These are phyloP conservation scores for Physocephala rufipes DNA, from an alignment of 2,888 invertebrate genomes.

Conservation along the genomic window DNA sequence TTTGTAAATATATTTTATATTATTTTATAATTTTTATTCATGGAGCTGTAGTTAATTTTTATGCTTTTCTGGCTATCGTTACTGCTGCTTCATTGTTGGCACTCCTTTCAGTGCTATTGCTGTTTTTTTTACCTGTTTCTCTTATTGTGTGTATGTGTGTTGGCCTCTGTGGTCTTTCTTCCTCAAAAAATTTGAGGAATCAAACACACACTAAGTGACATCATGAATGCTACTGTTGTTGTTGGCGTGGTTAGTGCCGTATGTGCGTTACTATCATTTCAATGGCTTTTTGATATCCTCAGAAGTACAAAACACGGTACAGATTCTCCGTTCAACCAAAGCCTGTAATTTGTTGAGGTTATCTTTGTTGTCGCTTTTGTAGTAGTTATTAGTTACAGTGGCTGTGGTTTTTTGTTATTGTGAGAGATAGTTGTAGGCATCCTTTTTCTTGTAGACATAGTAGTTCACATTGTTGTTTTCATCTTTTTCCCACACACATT, in stretches of 20 bases:
- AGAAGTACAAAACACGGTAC: too few relatives aligned
- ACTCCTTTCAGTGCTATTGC: not conserved
- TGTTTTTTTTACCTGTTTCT: not conserved
- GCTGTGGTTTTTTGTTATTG: conserved; percentile 8
- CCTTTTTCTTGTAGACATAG: too few relatives aligned
- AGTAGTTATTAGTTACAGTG: not conserved
- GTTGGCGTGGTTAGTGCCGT: not conserved
- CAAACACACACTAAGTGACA: too few relatives aligned
- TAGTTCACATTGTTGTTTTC: conserved; percentile 1
- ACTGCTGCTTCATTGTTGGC: not conserved
- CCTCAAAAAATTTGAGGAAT: not conserved
- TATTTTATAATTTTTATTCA: too few relatives aligned
- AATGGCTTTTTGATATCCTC: not conserved
- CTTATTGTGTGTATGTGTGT: too few relatives aligned
- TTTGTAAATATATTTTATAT: too few relatives aligned
- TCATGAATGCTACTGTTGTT: too few relatives aligned
- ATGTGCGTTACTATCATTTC: not conserved
- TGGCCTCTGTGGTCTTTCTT: not conserved
- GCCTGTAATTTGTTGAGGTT: not conserved
- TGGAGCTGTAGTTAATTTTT: too few relatives aligned
- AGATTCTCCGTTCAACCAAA: too few relatives aligned
- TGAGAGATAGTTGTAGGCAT: not conserved
- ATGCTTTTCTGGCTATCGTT: not conserved
- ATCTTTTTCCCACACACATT: not conserved
- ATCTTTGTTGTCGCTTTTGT: not conserved